phyloP scores from a whole-genome alignment of 2,113 vertebrate species.

The Empidonax traillii region DNA sequence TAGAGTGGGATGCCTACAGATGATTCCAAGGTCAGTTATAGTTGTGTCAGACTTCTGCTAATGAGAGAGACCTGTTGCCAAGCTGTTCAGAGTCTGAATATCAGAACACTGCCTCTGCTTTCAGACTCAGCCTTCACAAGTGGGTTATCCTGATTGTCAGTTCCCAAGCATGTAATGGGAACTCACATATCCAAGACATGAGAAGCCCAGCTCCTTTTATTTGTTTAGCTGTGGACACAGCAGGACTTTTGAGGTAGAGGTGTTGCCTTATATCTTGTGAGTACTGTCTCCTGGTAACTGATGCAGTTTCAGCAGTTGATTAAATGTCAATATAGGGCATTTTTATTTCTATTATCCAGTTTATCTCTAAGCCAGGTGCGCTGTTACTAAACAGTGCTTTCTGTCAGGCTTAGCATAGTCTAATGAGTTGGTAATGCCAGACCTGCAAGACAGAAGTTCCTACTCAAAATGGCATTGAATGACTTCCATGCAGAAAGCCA shows the following conservation, averaged over 20 bases:
- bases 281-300: background rate
- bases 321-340: background rate
- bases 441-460: background rate
- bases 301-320: background rate
- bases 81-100: background rate
- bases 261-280: background rate
- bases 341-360: background rate
- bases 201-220: background rate
- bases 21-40: background rate
- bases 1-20: background rate
- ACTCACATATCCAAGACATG: background rate
- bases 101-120: background rate
- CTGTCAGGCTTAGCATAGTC: accelerated
- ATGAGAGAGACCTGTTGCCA: background rate
- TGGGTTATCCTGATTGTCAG: background rate
- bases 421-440: background rate
- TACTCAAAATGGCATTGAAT: background rate
- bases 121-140: background rate
- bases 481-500: background rate
- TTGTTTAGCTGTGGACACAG: background rate
- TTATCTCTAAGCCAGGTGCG: background rate
- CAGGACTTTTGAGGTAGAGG: background rate
- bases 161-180: background rate
- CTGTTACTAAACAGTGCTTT: background rate
- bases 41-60: background rate